These are phyloP conservation scores for Strongylocentrotus purpuratus DNA, from an alignment of 35 echinoderm and acorn worm genomes.

Conservation along the genomic window DNA sequence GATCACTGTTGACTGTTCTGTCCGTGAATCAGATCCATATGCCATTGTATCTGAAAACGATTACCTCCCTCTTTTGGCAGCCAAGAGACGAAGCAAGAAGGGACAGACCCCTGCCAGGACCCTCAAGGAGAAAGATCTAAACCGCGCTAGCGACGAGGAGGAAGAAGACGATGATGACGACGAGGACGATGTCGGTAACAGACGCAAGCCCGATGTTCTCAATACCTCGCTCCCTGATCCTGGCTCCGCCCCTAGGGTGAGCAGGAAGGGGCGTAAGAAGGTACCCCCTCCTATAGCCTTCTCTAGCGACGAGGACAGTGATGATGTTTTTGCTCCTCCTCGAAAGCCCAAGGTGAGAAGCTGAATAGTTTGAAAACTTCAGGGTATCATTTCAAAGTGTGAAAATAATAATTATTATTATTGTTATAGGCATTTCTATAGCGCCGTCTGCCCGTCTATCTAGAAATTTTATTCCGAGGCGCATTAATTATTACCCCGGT, in stretches of 20 bases:
- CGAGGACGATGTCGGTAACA: conserved; percentile 25
- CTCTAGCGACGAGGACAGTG: conserved; percentile 88
- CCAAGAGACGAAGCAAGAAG: conserved; percentile 23
- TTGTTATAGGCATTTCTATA: too few relatives aligned
- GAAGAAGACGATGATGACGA: conserved; percentile 39
- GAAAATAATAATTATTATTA: too few relatives aligned
- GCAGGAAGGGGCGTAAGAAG: conserved; percentile 54
- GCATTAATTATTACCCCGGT: too few relatives aligned
- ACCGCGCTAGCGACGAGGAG: conserved; percentile 34
- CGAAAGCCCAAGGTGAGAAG: conserved; percentile 22
- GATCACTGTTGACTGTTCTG: too few relatives aligned
- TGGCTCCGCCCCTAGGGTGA: conserved; percentile 52
- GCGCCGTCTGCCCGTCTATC: too few relatives aligned
- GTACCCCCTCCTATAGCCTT: conserved; percentile 71
- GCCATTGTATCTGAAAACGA: not conserved
- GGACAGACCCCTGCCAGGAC: conserved; percentile 23
- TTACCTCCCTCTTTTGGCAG: conserved; percentile 9
- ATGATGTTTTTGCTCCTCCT: conserved; percentile 71
- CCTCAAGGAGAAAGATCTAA: conserved; percentile 11
- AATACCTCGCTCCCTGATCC: conserved; percentile 46
- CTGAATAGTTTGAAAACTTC: too few relatives aligned
- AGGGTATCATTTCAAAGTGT: too few relatives aligned
- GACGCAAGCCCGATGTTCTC: conserved; percentile 32
- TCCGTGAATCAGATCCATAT: not conserved
- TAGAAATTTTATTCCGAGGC: too few relatives aligned